Base-by-base conservation (phyloP, 2,888 invertebrate genomes). In the Agonum fuliginosum region DNA sequence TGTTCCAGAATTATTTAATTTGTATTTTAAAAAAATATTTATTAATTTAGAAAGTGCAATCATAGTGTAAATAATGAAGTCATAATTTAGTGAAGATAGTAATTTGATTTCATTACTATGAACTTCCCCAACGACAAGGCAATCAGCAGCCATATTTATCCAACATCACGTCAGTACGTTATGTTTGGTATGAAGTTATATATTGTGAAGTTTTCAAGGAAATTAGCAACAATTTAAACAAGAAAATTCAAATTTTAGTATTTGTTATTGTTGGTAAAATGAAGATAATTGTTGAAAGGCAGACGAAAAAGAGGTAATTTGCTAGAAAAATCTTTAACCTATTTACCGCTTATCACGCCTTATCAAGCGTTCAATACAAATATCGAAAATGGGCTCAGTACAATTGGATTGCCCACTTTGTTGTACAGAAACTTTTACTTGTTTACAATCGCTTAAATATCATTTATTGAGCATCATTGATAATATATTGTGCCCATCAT, bases 341-440 rank as follows among this genome's bases (percentile, higher is more conserved):
- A 12, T 78, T 46, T 19, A 51, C 6, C 41, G 46, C 74, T 12
- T 67, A 75, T 75, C 75, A 75, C 75, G 37, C 65, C 67, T 67
- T 75, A 75, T 67, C 67, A 19, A 27, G 19, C 51, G 75, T 75
- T 62, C 67, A 67, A 73, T 62, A 69, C 46, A 75, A 65, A 41
- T 24, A 41, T 41, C 20, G 14, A 87, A 81, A 82, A 91, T 91
- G 91, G 90, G 88, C 83, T 88, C 88, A 74, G 81, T 87, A 83
- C 84, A 83, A 81, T 83, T 89, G 83, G 83, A 87, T 80, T 93
- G 93, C 81, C 91, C 93, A 41, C 87, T 92, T 84, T 93, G 93
- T 84, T 93, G 93, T 82, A 89, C 89, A 78, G 89, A 90, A 83
- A 89, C 88, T 76, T 93, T 93, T 86, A 84, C 86, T 79, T 89